phyloP scores from a whole-genome alignment of 2,113 vertebrate species.

The Rallus limicola region DNA sequence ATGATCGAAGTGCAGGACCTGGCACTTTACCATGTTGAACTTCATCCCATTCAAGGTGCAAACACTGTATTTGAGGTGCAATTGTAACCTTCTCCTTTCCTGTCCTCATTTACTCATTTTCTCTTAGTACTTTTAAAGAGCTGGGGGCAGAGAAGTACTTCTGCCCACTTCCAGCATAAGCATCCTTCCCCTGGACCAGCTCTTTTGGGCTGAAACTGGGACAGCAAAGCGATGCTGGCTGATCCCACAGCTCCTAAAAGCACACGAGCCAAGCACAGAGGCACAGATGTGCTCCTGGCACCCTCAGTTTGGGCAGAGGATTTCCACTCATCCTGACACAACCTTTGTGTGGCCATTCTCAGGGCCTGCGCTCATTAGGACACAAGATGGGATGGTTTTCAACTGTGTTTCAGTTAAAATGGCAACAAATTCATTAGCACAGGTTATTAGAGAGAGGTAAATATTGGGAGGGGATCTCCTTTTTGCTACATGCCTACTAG shows the following conservation, averaged over 20 bases:
- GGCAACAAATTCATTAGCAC: not conserved
- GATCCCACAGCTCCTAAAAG: not conserved
- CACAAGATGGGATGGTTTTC: not conserved
- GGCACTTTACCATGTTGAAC: no score
- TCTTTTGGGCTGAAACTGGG: not conserved
- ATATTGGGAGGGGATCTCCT: not conserved
- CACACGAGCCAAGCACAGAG: not conserved
- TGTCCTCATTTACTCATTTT: not conserved
- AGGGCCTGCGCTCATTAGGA: not conserved
- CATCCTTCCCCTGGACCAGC: not conserved
- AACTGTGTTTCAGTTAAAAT: rapidly evolving
- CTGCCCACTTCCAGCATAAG: no score
- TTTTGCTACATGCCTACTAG: not conserved
- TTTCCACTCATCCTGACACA: not conserved
- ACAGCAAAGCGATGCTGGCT: not conserved
- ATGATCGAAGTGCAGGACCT: no score
- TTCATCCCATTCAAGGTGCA: no score
- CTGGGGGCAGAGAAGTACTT: not conserved
- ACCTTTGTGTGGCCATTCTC: not conserved
- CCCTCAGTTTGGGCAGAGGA: not conserved
- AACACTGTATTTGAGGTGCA: no score
- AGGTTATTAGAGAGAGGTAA: not conserved
- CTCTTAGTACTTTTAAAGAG: not conserved
- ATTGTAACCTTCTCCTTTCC: not conserved
- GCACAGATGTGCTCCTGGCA: not conserved